Percentiles rank a stretch among this genome's conserved stretches.
phyloP scores from a whole-genome alignment of 2,113 vertebrate species.

The Petrocephalus zakoni region DNA sequence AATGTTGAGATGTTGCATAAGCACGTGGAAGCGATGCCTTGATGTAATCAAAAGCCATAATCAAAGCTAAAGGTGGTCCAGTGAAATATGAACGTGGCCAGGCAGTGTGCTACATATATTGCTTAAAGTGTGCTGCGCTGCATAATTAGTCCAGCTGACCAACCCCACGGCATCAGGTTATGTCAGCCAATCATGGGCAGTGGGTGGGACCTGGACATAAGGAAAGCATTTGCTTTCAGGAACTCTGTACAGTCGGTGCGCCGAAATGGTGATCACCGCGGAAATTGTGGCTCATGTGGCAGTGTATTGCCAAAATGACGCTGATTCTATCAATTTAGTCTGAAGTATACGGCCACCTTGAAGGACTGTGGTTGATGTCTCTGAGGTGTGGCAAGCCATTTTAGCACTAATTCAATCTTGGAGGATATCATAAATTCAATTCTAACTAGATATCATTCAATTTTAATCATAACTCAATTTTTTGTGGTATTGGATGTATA shows the following conservation, averaged over 20 bases:
- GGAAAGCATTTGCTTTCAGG: background rate
- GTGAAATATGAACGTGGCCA: too few relatives aligned
- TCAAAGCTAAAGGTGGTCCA: too few relatives aligned
- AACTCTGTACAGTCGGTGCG: background rate
- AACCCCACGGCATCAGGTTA: background rate
- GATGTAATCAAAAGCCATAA: too few relatives aligned
- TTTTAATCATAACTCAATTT: too few relatives aligned
- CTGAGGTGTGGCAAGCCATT: too few relatives aligned
- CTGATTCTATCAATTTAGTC: background rate
- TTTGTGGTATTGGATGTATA: too few relatives aligned
- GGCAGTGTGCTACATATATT: too few relatives aligned
- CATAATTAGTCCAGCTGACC: background rate
- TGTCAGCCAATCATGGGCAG: background rate
- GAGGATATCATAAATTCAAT: too few relatives aligned
- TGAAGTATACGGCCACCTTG: background rate
- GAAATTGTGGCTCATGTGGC: background rate
- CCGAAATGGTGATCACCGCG: background rate
- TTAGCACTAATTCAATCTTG: too few relatives aligned
- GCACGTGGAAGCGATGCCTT: too few relatives aligned
- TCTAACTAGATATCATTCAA: too few relatives aligned
- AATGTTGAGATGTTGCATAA: too few relatives aligned
- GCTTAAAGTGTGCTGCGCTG: background rate
- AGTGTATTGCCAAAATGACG: background rate
- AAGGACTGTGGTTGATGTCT: background rate
- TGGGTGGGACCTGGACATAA: background rate